These are phyloP conservation scores for Mastomys coucha DNA, from an alignment of 2,113 vertebrate species.

Conservation along the genomic window DNA sequence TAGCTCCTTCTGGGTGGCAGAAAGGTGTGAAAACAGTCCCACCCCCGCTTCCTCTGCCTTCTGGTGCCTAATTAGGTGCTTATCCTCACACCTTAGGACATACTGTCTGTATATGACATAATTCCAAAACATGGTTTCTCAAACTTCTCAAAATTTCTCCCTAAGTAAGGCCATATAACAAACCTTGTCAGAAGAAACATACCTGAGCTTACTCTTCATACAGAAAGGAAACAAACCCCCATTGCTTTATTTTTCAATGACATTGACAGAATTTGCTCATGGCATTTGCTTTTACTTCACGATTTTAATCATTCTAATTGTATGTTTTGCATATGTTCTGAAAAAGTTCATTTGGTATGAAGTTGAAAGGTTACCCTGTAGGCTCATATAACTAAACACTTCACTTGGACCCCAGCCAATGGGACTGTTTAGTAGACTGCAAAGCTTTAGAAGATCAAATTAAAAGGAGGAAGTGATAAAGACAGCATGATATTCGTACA, in stretches of 20 bases:
- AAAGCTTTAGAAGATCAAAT: neutral
- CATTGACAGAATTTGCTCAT: neutral
- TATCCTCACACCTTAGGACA: conserved; percentile 66
- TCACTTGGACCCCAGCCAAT: too few species aligned
- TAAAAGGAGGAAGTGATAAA: neutral
- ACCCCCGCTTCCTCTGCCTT: neutral
- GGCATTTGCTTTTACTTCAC: neutral
- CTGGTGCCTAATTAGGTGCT: conserved; percentile 66
- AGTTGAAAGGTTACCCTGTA: neutral
- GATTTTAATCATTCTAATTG: neutral
- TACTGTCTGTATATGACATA: neutral
- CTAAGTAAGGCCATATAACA: neutral
- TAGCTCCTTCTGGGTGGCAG: neutral
- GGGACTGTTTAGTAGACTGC: neutral
- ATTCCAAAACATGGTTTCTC: conserved; percentile 27
- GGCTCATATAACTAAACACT: too few species aligned
- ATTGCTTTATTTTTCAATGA: neutral
- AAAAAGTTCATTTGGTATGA: neutral
- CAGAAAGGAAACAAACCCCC: neutral
- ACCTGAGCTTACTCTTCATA: neutral
- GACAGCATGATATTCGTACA: too few species aligned
- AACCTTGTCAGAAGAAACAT: neutral
- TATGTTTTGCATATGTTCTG: neutral
- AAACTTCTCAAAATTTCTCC: conserved; percentile 47
- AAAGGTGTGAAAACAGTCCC: conserved; percentile 54